Evolutionary conservation across 2,888 invertebrate species (phyloP).

Genomic region (Synanthedon andrenaeformis): DNA sequence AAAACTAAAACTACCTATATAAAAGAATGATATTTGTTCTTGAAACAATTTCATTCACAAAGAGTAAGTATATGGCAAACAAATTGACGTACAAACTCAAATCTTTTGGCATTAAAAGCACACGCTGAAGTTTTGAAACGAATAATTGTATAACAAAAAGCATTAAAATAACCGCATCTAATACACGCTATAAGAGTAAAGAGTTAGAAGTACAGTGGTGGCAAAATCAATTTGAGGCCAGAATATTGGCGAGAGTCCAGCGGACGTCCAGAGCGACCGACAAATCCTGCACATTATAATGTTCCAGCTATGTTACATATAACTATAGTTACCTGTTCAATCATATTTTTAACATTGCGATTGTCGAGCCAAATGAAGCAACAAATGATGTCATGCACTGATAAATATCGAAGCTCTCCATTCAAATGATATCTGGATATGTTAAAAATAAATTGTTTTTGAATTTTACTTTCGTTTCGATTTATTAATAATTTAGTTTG

Average conservation of each 20-base stretch:
- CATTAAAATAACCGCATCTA: conserved; percentile 39
- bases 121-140: not conserved
- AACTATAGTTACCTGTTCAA: not conserved
- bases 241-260: conserved; percentile 49
- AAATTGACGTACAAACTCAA: no score
- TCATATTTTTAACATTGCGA: not conserved
- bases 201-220: conserved; percentile 41
- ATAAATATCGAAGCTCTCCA: not conserved
- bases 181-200: conserved; percentile 41
- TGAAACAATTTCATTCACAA: no score
- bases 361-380: not conserved
- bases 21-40: no score
- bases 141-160: not conserved
- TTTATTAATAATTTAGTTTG: no score
- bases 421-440: not conserved
- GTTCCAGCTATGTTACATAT: conserved; percentile 8
- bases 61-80: no score
- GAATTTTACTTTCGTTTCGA: no score
- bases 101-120: no score
- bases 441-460: not conserved
- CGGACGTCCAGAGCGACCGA: conserved; percentile 25
- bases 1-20: no score
- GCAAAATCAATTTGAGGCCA: conserved; percentile 64
- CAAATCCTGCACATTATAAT: conserved; percentile 37
- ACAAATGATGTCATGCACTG: not conserved